Percentiles rank a stretch among this genome's conserved stretches.
phyloP scores from a whole-genome alignment of 2,797 vertebrate genomes.

The Arrhamphus sclerolepis region DNA sequence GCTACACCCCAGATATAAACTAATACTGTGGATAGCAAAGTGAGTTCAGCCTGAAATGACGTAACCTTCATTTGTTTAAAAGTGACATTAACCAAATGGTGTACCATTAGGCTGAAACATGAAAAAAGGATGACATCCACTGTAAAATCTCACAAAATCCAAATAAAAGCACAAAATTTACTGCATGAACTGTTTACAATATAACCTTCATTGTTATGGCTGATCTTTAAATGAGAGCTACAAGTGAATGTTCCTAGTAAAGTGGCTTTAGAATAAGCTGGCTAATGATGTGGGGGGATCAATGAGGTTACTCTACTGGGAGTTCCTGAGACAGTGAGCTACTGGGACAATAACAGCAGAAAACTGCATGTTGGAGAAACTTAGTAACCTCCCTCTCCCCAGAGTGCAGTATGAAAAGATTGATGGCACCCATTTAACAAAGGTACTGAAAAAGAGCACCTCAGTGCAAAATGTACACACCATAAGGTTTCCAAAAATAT shows the following conservation, averaged over 20 bases:
- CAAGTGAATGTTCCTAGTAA: constrained; percentile 58
- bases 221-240: constrained; percentile 50
- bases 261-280: constrained; percentile 79
- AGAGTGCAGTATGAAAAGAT: constrained; percentile 66
- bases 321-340: constrained; percentile 76
- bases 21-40: constrained; percentile 58
- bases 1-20: constrained; percentile 44
- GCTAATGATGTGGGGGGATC: constrained; percentile 82
- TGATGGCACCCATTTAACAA: constrained; percentile 68
- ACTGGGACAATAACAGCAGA: constrained; percentile 79
- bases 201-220: constrained; percentile 36
- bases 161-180: background rate
- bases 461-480: constrained; percentile 24
- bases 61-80: constrained; percentile 24
- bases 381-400: constrained; percentile 75
- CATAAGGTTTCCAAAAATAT: constrained; percentile 25
- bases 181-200: constrained; percentile 19
- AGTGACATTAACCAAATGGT: constrained; percentile 15
- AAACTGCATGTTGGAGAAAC: constrained; percentile 71
- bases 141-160: constrained; percentile 13
- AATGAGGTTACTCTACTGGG: constrained; percentile 76
- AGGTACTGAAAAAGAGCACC: constrained; percentile 43
- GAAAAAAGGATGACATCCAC: constrained; percentile 1
- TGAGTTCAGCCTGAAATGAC: constrained; percentile 51
- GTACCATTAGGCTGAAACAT: background rate